Evolutionary conservation across 2,113 vertebrate genomes (phyloP), one percentile per base, ranked within the genome.

Genomic region (Chloebia gouldiae): DNA sequence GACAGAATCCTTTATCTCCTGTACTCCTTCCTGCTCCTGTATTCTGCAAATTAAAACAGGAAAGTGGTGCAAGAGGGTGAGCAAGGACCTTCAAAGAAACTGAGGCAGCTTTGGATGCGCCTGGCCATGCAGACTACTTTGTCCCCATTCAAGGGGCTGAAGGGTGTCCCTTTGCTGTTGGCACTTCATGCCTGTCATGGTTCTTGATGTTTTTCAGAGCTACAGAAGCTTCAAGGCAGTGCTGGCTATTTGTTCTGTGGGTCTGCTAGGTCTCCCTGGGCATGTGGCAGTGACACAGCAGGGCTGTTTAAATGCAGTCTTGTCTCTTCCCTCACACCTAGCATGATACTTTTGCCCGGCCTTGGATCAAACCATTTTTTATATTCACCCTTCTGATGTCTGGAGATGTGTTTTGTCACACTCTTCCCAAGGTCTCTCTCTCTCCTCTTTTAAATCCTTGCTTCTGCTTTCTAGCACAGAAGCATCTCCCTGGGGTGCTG

Each of bases 1-100:
- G 90, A 86, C 68, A 88, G 70, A 94, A 93, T 77, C 77, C 72
- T 93, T 47, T 92, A 80, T 64, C 80, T 94, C 40, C 44, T 81
- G 18, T 23, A 28, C 27, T 81, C 50, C 59, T 57, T 88, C 81
- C 54, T 73, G 22, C 68, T 86, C 47, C 65, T 81, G 14, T 45
- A 71, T 75, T 75, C 92, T 88, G 69, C 56, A 90, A 90, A 90
- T 79, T 86, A 64, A 88, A 92, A 33, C 6, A 69, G 40, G 56
- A 47, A 88, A 35, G 28, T 39, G 20, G 18, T 31, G 53, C n/a
- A 70, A 71, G n/a, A 88, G n/a, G 8, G 23, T 1, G 9, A 82
- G 68, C 39, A 64, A 81, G 28, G 30, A 64, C 49, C 82, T 88
- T 90, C 76, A 84, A 44, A 63, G 56, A n/a, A 61, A 81, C 11